Base-by-base conservation (phyloP, 2,888 invertebrate species). In the Eupithecia insigniata region DNA sequence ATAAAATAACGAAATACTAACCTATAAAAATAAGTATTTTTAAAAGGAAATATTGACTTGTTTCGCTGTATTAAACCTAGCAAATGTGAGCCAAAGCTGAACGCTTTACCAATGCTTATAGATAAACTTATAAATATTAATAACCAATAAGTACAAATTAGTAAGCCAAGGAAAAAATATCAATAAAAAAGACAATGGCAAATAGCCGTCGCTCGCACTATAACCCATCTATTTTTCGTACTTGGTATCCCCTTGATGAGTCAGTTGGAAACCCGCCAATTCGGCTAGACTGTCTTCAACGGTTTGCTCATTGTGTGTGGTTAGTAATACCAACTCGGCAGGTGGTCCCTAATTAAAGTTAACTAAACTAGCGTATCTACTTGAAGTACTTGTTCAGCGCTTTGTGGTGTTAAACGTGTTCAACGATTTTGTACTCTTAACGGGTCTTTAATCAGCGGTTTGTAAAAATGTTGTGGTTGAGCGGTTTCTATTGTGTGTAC, bases 111-210 rank as follows among this genome's bases (percentile, higher is more conserved):
- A 16, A 39, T 5, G 18, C n/a, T 16, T 16, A 16, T 39, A 39
- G 18, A n/a, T 8, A 8, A 46, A n/a, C n/a, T 51, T 46, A 61
- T 76, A 58, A 34, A 69, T 71, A 67, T 68, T 69, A 32, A 66
- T 67, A 55, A 70, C 68, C 36, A 51, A 22, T 14, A 36, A 2
- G 1, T 22, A 46, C 8, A 66, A 60, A 55, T 68, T 51, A 69
- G 51, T 51, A 60, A 71, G 70, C 73, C 62, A 73, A 75, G 76
- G 73, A 74, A 77, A 76, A 62, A 67, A 71, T 58, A 72, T 43
- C 62, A 67, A 60, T 68, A 70, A 72, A 51, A 32, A 67, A 65
- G 64, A 73, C 77, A 55, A 55, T 55, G 55, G 26, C 12, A 26
- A 70, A 75, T 16, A 8, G 12, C 46, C 46, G 10, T 51, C 46